Evolutionary conservation across 2,797 vertebrate species (phyloP).

Genomic region (Mus caroli): DNA sequence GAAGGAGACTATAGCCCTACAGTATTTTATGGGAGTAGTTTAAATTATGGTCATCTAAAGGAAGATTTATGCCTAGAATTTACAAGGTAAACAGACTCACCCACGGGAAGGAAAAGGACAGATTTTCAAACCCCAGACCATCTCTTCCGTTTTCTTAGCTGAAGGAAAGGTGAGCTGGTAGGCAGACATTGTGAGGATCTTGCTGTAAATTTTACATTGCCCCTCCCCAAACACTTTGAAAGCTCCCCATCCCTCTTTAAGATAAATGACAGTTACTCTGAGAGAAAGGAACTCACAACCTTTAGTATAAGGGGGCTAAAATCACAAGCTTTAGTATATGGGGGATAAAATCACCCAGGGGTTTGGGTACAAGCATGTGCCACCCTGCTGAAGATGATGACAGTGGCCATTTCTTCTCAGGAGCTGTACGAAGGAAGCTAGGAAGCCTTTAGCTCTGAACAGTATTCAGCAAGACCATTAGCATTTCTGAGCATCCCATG

Average conservation of each 20-base stretch:
- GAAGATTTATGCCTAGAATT: conserved; percentile 35
- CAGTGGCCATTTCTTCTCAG: not conserved
- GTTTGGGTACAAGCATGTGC: not conserved
- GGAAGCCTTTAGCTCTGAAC: not conserved
- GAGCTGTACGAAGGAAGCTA: not conserved
- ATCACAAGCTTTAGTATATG: conserved; percentile 1
- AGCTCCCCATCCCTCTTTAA: conserved; percentile 2
- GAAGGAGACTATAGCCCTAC: not conserved
- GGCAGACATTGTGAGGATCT: conserved; percentile 31
- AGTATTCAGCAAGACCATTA: conserved; percentile 14
- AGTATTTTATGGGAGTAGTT: conserved; percentile 10
- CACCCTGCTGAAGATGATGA: not conserved
- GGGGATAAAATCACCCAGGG: not conserved
- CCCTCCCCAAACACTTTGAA: not conserved
- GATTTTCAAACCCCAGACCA: not conserved
- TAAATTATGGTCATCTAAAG: conserved; percentile 35
- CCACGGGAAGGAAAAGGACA: not conserved
- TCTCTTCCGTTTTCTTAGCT: not conserved
- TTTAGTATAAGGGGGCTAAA: conserved; percentile 49
- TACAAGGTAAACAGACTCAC: conserved; percentile 54
- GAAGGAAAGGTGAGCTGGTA: conserved; percentile 14
- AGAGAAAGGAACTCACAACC: not conserved
- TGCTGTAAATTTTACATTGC: conserved; percentile 21
- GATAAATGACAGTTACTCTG: not conserved
- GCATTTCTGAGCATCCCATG: not conserved